Base-by-base conservation (phyloP, 2,797 vertebrate species). In the Euphonia xanthogaster region DNA sequence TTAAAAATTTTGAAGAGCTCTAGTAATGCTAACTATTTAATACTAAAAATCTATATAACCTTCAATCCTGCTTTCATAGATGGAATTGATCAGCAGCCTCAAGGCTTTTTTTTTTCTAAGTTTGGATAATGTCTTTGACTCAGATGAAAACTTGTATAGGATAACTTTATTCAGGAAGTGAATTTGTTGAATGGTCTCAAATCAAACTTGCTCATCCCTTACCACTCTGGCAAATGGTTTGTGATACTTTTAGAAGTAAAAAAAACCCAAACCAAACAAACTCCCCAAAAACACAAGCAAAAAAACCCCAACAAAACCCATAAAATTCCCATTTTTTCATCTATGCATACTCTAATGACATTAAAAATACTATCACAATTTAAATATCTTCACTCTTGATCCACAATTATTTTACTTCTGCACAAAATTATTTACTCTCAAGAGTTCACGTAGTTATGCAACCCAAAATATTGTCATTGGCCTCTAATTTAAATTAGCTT, bases 1-100 rank as follows among this genome's bases (percentile, higher is more conserved):
- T 92, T 86, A 79, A 88, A 93, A 84, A 31, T 91, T 89, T 73
- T 88, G 75, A 88, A 87, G 33, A 75, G 42, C n/a, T 88, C 51
- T 77, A 60, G 16, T 74, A 89, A 68, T 62, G 31, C 30, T 83
- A 93, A 60, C 18, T 67, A 60, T 53, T 72, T 54, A 88, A 25
- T 71, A 66, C 35, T 81, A 51, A 25, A 72, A 54, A 72, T 77
- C 61, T 55, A 3, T 67, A 53, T 50, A 90, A 79, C 31, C 39
- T 82, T 90, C 73, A 67, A 21, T 86, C 25, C 20, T 48, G 8
- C 58, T 95, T 94, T 92, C 54, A 70, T 66, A 53, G 47, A 40
- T 78, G 28, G 30, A 86, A 94, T 86, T 87, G 20, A 62, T 53
- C 40, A 33, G n/a, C 55, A 73, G 22, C 2, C 14, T 73, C 9